Conservation (phyloP, 1,140 invertebrate genomes). For the Neotoxoptera formosana region DNA sequence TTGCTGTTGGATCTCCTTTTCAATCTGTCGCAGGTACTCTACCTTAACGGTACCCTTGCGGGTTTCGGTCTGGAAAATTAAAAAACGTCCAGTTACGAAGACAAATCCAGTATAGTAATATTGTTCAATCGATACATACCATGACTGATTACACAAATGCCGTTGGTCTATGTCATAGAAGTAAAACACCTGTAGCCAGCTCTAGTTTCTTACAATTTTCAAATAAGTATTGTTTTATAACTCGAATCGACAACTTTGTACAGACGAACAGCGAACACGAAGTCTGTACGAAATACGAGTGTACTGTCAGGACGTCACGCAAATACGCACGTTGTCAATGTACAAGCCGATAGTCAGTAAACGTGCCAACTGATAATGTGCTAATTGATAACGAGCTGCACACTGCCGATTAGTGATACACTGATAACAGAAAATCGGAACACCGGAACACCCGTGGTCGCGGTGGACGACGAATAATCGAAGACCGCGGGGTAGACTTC, state of each 20-base stretch:
- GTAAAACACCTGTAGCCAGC: neutral
- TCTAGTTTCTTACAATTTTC: neutral
- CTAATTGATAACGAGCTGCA: neutral
- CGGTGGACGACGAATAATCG: no score
- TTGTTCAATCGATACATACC: neutral
- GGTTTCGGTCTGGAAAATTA: slow-evolving; percentile 31
- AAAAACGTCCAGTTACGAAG: neutral
- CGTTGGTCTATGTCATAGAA: neutral
- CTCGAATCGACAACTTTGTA: neutral
- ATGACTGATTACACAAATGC: neutral
- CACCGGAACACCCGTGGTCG: no score
- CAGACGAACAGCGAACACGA: no score
- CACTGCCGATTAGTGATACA: neutral
- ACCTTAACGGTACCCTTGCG: slow-evolving; percentile 93
- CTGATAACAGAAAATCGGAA: neutral
- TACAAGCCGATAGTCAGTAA: neutral
- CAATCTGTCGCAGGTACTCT: slow-evolving; percentile 87
- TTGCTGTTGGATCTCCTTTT: slow-evolving; percentile 80
- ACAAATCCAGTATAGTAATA: neutral
- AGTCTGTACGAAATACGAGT: neutral
- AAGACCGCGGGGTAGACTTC: no score
- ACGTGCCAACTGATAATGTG: neutral
- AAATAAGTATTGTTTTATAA: no score
- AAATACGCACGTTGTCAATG: no score
- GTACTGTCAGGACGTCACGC: no score